A percentile compares a stretch with the other conserved stretches of the same genome.
Evolutionary conservation across 2,797 vertebrate species (phyloP).

Genomic region (Peromyscus eremicus): DNA sequence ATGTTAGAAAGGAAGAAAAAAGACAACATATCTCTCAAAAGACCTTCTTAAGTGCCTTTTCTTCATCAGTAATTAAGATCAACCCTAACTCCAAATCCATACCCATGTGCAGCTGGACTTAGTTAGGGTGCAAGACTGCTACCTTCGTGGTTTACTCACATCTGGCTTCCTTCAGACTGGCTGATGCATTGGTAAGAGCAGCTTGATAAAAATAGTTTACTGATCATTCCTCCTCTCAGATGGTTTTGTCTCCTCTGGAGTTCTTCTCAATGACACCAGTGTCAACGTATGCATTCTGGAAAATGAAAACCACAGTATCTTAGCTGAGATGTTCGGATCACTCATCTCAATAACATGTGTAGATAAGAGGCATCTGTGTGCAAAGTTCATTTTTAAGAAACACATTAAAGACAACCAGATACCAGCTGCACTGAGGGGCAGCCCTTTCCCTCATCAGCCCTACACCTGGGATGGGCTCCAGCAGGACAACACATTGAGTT

Average conservation of each 20-base stretch:
- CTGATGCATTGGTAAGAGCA: slow-evolving; percentile 66
- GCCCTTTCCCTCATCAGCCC: slow-evolving; percentile 71
- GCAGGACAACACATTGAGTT: neutral
- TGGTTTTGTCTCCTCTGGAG: slow-evolving; percentile 77
- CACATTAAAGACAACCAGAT: slow-evolving; percentile 81
- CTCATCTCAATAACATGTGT: slow-evolving; percentile 84
- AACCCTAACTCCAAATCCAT: slow-evolving; percentile 49
- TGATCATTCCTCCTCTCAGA: slow-evolving; percentile 65
- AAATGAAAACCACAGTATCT: slow-evolving; percentile 80
- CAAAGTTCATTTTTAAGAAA: slow-evolving; percentile 83
- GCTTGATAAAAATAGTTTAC: slow-evolving; percentile 82
- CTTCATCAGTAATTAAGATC: slow-evolving; percentile 55
- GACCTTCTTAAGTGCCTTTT: slow-evolving; percentile 54
- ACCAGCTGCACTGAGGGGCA: slow-evolving; percentile 70
- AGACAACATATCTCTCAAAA: slow-evolving; percentile 38
- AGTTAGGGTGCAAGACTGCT: slow-evolving; percentile 25
- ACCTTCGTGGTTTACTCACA: slow-evolving; percentile 62
- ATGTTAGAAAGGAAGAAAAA: slow-evolving; percentile 11
- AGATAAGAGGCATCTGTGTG: slow-evolving; percentile 83
- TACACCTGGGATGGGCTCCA: slow-evolving; percentile 47
- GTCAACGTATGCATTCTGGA: slow-evolving; percentile 77
- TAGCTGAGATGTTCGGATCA: slow-evolving; percentile 83
- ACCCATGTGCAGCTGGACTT: slow-evolving; percentile 27
- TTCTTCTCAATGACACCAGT: slow-evolving; percentile 78
- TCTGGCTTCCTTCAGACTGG: slow-evolving; percentile 71